Evolutionary conservation across 2,113 vertebrate species (phyloP), one percentile per base, ranked within the genome.

Genomic region (Apistogramma diplotaenia): DNA sequence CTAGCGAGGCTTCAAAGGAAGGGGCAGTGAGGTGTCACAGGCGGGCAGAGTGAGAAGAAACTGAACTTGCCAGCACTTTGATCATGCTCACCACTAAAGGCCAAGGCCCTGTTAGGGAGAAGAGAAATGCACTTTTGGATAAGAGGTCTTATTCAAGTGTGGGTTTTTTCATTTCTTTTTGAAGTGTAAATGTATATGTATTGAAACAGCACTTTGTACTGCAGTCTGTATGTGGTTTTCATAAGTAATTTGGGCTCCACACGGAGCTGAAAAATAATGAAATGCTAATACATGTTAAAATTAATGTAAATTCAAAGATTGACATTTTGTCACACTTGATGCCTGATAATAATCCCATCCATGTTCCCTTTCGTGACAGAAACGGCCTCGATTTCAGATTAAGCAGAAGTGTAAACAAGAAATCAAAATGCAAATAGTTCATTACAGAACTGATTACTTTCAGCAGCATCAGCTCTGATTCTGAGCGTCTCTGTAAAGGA

Each of bases 41-140:
- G 74, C 87, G 7, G 54, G 76, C 74, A 61, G 74, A 85, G 53
- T 33, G 62, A 85, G 83, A 77, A 88, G 83, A 88, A 89, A 89
- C 79, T 79, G 18, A 84, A 87, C 76, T 80, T 81, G 79, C 88
- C 81, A 84, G 87, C 82, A 79, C 90, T 92, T 92, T 93, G 90
- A 92, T 91, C 84, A 76, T 80, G 67, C 57, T 83, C 88, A 78
- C 70, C 72, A 82, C 70, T 87, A 73, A 88, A 87, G 89, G 75
- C 65, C 74, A 73, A 54, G 8, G 78, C 53, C 60, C 73, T 67
- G 74, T 85, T 83, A 62, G 54, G 53, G 60, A 62, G 62, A 78
- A 74, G 58, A 78, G 51, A 79, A 76, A 59, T 29, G 15, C 46
- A 82, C 73, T 83, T 90, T 74, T 54, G 54, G 55, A 79, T 73